Evolutionary conservation across 2,888 invertebrate species (phyloP).

Genomic region (Calliopum simillimum): DNA sequence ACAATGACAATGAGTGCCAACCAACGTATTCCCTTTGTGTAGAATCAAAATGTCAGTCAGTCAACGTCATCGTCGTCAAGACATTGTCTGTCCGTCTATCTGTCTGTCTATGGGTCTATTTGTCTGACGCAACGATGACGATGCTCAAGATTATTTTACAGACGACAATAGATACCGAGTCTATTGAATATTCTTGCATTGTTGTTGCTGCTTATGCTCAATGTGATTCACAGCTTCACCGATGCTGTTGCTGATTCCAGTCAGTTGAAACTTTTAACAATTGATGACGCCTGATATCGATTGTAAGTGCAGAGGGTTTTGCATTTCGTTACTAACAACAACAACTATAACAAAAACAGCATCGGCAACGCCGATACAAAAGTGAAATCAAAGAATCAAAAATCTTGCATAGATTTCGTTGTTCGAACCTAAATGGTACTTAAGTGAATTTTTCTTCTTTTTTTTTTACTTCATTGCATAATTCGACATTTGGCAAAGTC

Average conservation of each 20-base stretch:
- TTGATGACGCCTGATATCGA: too few species aligned
- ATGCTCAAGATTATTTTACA: constrained; percentile 14
- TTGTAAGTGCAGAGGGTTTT: background rate
- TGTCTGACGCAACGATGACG: constrained; percentile 13
- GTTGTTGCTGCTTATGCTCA: background rate
- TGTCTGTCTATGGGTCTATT: constrained; percentile 35
- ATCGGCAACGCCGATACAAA: background rate
- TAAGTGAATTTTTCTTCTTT: too few species aligned
- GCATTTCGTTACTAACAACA: background rate
- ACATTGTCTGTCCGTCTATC: constrained; percentile 33
- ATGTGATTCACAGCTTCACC: too few species aligned
- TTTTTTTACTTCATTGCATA: too few species aligned
- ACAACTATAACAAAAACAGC: background rate
- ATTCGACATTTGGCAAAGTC: too few species aligned
- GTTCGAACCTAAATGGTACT: too few species aligned
- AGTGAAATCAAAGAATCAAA: background rate
- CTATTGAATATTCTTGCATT: constrained; percentile 5
- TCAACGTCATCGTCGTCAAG: constrained; percentile 14
- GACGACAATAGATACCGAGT: background rate
- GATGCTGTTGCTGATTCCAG: too few species aligned
- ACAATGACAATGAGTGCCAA: constrained; percentile 26
- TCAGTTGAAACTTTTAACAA: too few species aligned
- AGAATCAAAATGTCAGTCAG: constrained; percentile 43
- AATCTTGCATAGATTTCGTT: background rate
- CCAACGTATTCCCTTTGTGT: constrained; percentile 39